phyloP scores from a whole-genome alignment of 2,113 vertebrate species.

The Nibea coibor region DNA sequence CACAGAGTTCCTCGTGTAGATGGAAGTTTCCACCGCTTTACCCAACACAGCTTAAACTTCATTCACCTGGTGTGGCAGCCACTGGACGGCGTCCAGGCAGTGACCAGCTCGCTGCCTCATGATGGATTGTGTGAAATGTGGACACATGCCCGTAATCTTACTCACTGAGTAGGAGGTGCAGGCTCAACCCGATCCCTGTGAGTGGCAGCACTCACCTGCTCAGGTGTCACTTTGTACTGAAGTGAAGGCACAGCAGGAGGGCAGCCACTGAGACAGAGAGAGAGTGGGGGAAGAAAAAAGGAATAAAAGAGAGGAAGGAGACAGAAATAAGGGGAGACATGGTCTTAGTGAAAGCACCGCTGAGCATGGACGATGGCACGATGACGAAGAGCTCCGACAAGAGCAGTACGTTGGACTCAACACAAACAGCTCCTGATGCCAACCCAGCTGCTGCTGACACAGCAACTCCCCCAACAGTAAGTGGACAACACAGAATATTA shows the following conservation, averaged over 20 bases:
- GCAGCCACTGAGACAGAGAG: neutral
- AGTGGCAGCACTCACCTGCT: conserved; percentile 66
- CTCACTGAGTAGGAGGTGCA: conserved; percentile 50
- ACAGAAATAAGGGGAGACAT: neutral
- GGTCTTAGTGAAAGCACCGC: conserved; percentile 24
- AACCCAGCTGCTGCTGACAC: conserved; percentile 21
- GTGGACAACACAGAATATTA: neutral
- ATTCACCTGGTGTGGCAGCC: too few species aligned
- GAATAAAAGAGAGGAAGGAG: neutral
- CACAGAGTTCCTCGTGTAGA: too few species aligned
- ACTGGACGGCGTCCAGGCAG: neutral
- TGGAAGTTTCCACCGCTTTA: too few species aligned
- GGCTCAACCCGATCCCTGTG: conserved; percentile 76
- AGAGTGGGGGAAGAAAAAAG: neutral
- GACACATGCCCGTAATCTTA: conserved; percentile 69
- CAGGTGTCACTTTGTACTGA: conserved; percentile 75
- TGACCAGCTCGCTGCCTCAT: neutral
- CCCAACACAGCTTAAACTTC: too few species aligned
- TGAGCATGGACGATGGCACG: conserved; percentile 55
- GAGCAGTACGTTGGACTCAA: conserved; percentile 48
- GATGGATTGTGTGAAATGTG: neutral
- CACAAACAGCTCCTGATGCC: conserved; percentile 14
- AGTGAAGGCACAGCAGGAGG: conserved; percentile 25
- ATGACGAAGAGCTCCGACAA: conserved; percentile 50
- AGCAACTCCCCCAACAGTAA: conserved; percentile 47